Conservation (phyloP, 2,797 vertebrate genomes). For the Halcyon leucocephala region DNA sequence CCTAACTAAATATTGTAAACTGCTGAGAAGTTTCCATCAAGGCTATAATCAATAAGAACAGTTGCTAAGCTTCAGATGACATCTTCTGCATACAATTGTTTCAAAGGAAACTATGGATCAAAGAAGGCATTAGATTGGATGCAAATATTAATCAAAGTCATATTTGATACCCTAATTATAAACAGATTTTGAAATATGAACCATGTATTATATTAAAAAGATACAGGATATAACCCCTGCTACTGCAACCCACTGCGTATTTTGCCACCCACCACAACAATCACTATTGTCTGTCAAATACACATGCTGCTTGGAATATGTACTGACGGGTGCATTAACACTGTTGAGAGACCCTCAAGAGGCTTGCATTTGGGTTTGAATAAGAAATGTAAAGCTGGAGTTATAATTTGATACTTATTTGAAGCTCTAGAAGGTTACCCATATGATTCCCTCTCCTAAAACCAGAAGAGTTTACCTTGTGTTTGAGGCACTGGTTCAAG, state of each 20-base stretch:
- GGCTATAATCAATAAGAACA: conserved; percentile 57
- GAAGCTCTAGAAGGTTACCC: background rate
- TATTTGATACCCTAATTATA: conserved; percentile 65
- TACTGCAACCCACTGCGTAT: conserved; percentile 54
- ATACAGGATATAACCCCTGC: conserved; percentile 62
- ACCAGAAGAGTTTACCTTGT: background rate
- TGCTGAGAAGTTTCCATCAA: conserved; percentile 66
- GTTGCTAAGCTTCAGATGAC: conserved; percentile 59
- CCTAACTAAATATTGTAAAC: conserved; percentile 61
- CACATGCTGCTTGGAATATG: background rate
- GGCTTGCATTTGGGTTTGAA: background rate
- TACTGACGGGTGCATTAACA: background rate
- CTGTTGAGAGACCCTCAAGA: background rate
- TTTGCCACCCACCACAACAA: conserved; percentile 54
- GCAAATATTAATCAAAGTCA: conserved; percentile 69
- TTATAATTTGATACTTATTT: background rate
- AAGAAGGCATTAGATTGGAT: conserved; percentile 63
- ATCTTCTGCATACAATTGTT: conserved; percentile 48
- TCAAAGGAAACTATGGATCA: conserved; percentile 59
- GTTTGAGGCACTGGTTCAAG: background rate
- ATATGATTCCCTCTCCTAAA: background rate
- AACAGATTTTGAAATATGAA: conserved; percentile 66
- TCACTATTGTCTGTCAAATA: conserved; percentile 35
- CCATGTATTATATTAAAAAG: conserved; percentile 68
- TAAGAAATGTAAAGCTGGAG: conserved; percentile 26